Base-by-base conservation (phyloP, 30 jellyfish, hydroid and myxozoan species). In the Turritopsis dohrnii region DNA sequence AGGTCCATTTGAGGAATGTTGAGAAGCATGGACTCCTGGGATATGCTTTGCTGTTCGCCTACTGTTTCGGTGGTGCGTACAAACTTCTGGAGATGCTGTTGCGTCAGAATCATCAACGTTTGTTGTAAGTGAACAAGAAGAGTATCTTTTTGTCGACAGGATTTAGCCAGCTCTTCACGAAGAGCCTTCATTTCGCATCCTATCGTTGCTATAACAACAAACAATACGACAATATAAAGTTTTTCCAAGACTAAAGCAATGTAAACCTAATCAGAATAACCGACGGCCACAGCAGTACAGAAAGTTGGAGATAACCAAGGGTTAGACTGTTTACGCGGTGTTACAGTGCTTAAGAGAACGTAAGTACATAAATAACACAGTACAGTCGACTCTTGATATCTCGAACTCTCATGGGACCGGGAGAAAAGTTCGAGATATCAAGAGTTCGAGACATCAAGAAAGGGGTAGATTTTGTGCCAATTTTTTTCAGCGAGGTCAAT, bases 111-210 rank as follows among this genome's bases (percentile, higher is more conserved):
- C 52, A 90, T 84, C 85, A 90, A 69, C 22, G 96, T 90, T 82
- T 90, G 96, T 71, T 90, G 96, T 27, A 90, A 83, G 41, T 90
- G 96, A 53, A 90, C 85, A 60, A 90, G 85, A 25, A 90, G 89
- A 29, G 96, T 81, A 53, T 90, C 96, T 81, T 90, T 90, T 65
- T 90, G 96, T 65, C 90, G 94, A 17, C 88, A 83, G 30, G 96
- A 90, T 69, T 85, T 83, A 73, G 84, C 86, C 69, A 84, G 84
- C 79, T 90, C 96, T 71, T 85, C 84, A 20, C 85, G 74, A 54
- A 90, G 83, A 29, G 82, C 81, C 65, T 74, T 79, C 65, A 90
- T 66, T 22, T 90, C 95, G 20, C 9, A 41, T 3, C 60, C 13
- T 3, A 41, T 41, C 9, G 13, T 13, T 3, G 60, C 60, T 41